Percentiles rank a stretch among this genome's conserved stretches.
phyloP scores from a whole-genome alignment of 2,888 invertebrate genomes.

The Sarcophaga caerulescens region DNA sequence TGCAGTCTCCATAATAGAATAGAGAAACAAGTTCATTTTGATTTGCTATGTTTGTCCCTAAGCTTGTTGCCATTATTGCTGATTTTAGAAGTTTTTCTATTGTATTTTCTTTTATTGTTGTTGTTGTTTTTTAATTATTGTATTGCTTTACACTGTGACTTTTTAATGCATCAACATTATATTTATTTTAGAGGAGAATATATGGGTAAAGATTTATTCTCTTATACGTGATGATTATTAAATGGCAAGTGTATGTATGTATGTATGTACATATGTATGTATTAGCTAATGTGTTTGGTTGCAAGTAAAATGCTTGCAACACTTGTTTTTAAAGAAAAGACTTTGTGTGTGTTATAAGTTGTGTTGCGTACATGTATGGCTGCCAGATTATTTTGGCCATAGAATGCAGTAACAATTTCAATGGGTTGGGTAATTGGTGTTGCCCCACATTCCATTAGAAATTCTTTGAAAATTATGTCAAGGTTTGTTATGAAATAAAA shows the following conservation, averaged over 20 bases:
- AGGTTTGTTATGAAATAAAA: too few relatives aligned
- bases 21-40: conserved; percentile 3
- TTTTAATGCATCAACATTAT: conserved; percentile 47
- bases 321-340: background rate
- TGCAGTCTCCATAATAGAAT: too few relatives aligned
- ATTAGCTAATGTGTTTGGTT: background rate
- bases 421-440: background rate
- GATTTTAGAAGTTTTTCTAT: too few relatives aligned
- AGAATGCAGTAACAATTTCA: background rate
- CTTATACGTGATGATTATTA: background rate
- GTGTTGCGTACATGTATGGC: background rate
- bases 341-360: background rate
- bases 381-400: background rate
- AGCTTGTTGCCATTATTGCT: too few relatives aligned
- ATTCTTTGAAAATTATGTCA: background rate
- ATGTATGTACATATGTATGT: background rate
- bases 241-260: background rate
- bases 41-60: background rate
- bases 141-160: conserved; percentile 36
- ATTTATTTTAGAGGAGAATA: conserved; percentile 24
- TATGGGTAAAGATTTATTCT: too few relatives aligned
- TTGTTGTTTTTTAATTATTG: conserved; percentile 36
- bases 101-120: background rate
- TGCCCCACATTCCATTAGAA: background rate
- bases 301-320: background rate